A percentile compares a stretch with the other conserved stretches of the same genome.
Evolutionary conservation across 1,140 invertebrate species (phyloP).

Genomic region (Ceratina australensis): DNA sequence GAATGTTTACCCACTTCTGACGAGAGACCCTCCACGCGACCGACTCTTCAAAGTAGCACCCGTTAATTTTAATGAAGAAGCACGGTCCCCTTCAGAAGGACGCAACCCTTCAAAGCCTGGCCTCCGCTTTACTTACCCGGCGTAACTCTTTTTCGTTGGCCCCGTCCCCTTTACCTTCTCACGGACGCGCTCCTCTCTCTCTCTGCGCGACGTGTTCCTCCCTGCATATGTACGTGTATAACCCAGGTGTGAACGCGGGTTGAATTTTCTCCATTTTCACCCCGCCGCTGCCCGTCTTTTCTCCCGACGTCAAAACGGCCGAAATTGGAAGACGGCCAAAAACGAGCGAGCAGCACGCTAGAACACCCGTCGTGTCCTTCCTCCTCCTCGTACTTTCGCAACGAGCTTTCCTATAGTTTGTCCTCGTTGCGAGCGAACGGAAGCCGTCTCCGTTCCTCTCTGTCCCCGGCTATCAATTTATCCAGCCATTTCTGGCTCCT

Average conservation of each 20-base stretch:
- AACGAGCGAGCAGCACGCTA: constrained; percentile 52
- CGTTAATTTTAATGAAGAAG: constrained; percentile 54
- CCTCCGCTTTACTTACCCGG: constrained; percentile 60
- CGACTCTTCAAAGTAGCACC: constrained; percentile 37
- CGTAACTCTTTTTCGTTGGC: constrained; percentile 66
- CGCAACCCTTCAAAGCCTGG: constrained; percentile 43
- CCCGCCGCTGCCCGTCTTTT: constrained; percentile 17
- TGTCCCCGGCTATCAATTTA: constrained; percentile 52
- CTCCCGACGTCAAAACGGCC: constrained; percentile 49
- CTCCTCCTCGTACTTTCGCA: constrained; percentile 21
- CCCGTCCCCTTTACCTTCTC: constrained; percentile 17
- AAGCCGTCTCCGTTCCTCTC: constrained; percentile 1
- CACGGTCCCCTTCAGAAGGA: constrained; percentile 47
- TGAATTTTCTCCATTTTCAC: constrained; percentile 35
- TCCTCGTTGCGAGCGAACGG: constrained; percentile 12
- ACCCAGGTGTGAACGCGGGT: constrained; percentile 31
- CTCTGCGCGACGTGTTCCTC: constrained; percentile 41
- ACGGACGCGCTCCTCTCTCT: not conserved
- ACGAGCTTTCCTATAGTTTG: constrained; percentile 24
- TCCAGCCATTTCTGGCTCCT: constrained; percentile 25
- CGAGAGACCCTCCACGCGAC: constrained; percentile 39
- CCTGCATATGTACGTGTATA: constrained; percentile 31
- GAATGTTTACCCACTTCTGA: constrained; percentile 50
- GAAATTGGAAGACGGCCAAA: constrained; percentile 68
- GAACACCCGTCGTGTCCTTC: constrained; percentile 48